phyloP scores from a whole-genome alignment of 2,113 vertebrate species.

The Rhombomys opimus region DNA sequence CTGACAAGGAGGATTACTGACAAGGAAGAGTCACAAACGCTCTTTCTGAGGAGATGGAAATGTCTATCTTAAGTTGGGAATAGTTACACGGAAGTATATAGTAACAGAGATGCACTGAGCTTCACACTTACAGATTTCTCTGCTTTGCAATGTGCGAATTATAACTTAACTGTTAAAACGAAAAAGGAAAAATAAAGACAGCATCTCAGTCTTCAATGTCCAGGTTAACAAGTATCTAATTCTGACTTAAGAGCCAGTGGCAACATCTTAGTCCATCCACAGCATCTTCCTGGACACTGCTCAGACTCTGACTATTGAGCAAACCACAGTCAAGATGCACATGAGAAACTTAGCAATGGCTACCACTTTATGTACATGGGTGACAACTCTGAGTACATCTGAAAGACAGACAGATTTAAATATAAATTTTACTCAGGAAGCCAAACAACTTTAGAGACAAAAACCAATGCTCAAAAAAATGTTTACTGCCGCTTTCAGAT shows the following conservation, averaged over 20 bases:
- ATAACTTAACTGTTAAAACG: conserved; percentile 33
- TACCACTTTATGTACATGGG: neutral
- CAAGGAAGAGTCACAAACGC: neutral
- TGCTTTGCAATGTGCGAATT: neutral
- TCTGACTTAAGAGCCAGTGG: neutral
- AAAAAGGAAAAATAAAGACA: neutral
- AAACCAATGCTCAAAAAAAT: neutral
- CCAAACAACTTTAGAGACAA: neutral
- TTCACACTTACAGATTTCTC: neutral
- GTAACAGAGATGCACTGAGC: neutral
- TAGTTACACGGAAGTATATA: neutral
- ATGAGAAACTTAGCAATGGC: conserved; percentile 21
- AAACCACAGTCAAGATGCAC: neutral
- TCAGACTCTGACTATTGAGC: neutral
- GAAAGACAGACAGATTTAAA: neutral
- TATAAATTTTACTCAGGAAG: neutral
- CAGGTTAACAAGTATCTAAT: neutral
- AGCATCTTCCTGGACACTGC: neutral
- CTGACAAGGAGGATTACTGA: neutral
- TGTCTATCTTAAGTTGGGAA: neutral
- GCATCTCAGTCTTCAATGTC: neutral
- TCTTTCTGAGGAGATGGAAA: neutral
- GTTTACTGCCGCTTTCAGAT: neutral
- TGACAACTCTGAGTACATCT: conserved; percentile 21
- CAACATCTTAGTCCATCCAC: neutral